A percentile compares a stretch with the other conserved stretches of the same genome.
These are phyloP conservation scores for Eutrigla gurnardus DNA, from an alignment of 2,797 vertebrate genomes.

Conservation along the genomic window DNA sequence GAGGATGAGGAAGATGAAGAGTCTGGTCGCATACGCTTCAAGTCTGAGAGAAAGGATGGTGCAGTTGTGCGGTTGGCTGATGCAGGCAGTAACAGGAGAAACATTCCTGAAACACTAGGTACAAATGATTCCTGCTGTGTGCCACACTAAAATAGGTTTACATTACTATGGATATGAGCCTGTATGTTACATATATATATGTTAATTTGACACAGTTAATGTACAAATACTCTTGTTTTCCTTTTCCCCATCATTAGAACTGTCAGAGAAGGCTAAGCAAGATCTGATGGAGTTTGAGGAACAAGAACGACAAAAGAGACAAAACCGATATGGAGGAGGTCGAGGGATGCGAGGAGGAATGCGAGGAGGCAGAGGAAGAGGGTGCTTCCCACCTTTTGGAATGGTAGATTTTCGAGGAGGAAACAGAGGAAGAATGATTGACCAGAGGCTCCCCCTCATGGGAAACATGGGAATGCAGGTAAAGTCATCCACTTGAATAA, in stretches of 20 bases:
- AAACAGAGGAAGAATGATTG: slow-evolving; percentile 89
- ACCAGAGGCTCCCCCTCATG: slow-evolving; percentile 89
- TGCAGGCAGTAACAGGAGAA: slow-evolving; percentile 90
- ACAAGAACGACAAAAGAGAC: slow-evolving; percentile 91
- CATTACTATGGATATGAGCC: background rate
- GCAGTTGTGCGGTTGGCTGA: slow-evolving; percentile 93
- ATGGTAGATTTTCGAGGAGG: slow-evolving; percentile 87
- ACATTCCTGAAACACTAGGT: slow-evolving; percentile 99
- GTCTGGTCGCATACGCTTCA: slow-evolving; percentile 93
- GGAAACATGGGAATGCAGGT: slow-evolving; percentile 91
- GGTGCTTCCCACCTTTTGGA: slow-evolving; percentile 75
- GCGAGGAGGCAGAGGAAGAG: slow-evolving; percentile 77
- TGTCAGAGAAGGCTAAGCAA: slow-evolving; percentile 97
- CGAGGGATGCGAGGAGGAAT: slow-evolving; percentile 80
- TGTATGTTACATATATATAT: background rate
- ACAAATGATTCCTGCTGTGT: slow-evolving; percentile 13
- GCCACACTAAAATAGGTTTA: background rate
- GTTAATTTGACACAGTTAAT: background rate
- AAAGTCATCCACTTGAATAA: slow-evolving; percentile 52
- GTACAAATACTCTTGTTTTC: background rate
- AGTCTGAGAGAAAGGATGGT: slow-evolving; percentile 94
- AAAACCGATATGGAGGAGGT: slow-evolving; percentile 87
- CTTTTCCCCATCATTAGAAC: slow-evolving; percentile 81
- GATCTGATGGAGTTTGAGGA: slow-evolving; percentile 94
- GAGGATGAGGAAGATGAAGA: slow-evolving; percentile 94